Evolutionary conservation across 2,888 invertebrate species (phyloP), one percentile per base, ranked within the genome.

Genomic region (Diarsia mendica): DNA sequence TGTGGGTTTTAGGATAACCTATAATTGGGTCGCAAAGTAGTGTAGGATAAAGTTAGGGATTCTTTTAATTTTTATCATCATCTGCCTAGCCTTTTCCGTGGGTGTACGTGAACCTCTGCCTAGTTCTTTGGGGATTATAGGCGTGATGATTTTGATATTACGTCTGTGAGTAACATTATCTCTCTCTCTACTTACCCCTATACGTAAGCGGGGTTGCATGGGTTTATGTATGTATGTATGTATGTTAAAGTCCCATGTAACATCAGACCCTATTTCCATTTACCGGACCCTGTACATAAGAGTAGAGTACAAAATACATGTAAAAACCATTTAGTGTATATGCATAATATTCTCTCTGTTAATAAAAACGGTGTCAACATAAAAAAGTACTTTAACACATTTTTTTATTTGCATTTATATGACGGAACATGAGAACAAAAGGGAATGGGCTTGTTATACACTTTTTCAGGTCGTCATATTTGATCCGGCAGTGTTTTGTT

Each of bases 291-390:
- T 3, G 33, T 11, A 72, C 4, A 55, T 18, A 10, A 3, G 11
- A 5, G 28, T 10, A 33, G 20, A 11, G 6, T 44, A 10, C 39
- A 55, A 15, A 72, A 49, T 65, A 53, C 64, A 58, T 51, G 80
- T 65, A 13, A 55, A 63, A 77, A 60, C 48, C 76, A 80, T 77
- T 74, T 58, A 13, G n/a, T 3, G 6, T 53, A 64, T 51, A 39
- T 39, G 39, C 5, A 39, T 79, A 49, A 5, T 64, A 44, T 15
- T 58, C 46, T 55, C 51, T 15, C 51, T 33, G 20, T 11, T 46
- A 55, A 11, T 51, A 61, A 83, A 79, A 71, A 28, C 15, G 23
- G 15, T 51, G 33, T 28, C 11, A 46, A 71, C 72, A 83, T 79
- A 65, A 79, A 79, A 83, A 65, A 15, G 44, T 71, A 46, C 60